Evolutionary conservation across 2,797 vertebrate genomes (phyloP).

Genomic region (Falco columbarius): DNA sequence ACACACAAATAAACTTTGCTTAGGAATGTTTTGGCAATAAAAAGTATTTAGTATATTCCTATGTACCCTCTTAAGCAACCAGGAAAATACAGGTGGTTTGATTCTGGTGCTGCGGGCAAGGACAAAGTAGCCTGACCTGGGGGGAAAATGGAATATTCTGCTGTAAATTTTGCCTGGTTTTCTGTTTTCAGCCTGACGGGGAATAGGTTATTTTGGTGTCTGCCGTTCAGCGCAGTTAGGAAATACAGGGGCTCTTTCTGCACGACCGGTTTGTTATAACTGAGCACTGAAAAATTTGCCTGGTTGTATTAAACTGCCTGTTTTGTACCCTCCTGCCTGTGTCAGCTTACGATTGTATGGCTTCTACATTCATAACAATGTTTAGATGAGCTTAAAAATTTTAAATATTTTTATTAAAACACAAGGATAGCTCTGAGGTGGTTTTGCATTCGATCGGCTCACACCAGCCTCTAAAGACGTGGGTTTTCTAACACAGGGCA

Average conservation of each 20-base stretch:
- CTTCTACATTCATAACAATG: no score
- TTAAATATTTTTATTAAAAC: neutral
- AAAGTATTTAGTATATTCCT: neutral
- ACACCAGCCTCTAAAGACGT: neutral
- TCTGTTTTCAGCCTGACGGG: neutral
- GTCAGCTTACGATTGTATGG: rapidly evolving
- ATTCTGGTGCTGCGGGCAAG: neutral
- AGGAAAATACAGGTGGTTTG: neutral
- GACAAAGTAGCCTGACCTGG: neutral
- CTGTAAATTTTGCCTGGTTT: neutral
- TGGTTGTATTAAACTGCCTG: rapidly evolving
- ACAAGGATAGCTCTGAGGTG: neutral
- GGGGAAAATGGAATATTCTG: neutral
- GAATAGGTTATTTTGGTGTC: neutral
- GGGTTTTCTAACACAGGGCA: neutral
- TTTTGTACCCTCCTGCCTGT: neutral
- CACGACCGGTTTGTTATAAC: neutral
- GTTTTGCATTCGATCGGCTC: neutral
- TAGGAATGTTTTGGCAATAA: neutral
- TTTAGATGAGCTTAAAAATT: neutral
- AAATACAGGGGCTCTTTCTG: neutral
- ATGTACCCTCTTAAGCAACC: neutral
- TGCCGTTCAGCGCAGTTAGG: neutral
- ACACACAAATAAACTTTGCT: neutral
- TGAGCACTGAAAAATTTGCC: neutral